A percentile compares a stretch with the other conserved stretches of the same genome.
Conservation (phyloP, 2,797 vertebrate genomes). For the Helostoma temminkii region DNA sequence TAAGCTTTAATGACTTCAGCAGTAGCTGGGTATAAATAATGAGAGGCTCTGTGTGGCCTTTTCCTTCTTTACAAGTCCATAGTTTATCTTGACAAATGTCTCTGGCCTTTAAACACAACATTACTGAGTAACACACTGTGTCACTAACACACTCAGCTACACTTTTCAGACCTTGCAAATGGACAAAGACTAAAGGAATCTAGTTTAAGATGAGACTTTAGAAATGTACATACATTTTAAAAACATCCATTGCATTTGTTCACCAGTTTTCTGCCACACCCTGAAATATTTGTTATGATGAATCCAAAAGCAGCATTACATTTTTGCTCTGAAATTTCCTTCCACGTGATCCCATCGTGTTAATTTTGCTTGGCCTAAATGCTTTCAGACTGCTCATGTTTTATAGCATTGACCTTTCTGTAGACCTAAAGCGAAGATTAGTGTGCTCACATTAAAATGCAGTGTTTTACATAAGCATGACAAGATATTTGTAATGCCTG, state of each 20-base stretch:
- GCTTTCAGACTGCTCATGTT: conserved; percentile 54
- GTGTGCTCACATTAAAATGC: conserved; percentile 50
- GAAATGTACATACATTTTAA: not conserved
- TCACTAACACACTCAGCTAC: too few species aligned
- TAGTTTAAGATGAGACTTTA: not conserved
- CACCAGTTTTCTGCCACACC: not conserved
- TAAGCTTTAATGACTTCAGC: conserved; percentile 57
- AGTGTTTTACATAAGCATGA: too few species aligned
- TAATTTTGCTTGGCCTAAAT: conserved; percentile 45
- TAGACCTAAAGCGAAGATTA: conserved; percentile 47
- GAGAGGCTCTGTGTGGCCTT: conserved; percentile 56
- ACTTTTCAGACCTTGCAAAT: conserved; percentile 23
- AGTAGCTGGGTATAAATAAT: conserved; percentile 58
- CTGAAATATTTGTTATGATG: not conserved
- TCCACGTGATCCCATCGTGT: conserved; percentile 41
- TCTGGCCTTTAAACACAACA: conserved; percentile 60
- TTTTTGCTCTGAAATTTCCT: conserved; percentile 26
- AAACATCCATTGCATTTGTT: not conserved
- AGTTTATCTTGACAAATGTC: conserved; percentile 61
- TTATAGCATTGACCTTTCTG: conserved; percentile 67
- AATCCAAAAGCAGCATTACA: not conserved
- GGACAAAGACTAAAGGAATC: conserved; percentile 7
- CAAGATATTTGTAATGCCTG: too few species aligned
- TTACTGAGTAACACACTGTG: too few species aligned
- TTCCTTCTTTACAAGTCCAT: conserved; percentile 46